These are phyloP conservation scores for Pachycephus smyrnensis DNA, from an alignment of 2,888 invertebrate genomes.

Conservation along the genomic window DNA sequence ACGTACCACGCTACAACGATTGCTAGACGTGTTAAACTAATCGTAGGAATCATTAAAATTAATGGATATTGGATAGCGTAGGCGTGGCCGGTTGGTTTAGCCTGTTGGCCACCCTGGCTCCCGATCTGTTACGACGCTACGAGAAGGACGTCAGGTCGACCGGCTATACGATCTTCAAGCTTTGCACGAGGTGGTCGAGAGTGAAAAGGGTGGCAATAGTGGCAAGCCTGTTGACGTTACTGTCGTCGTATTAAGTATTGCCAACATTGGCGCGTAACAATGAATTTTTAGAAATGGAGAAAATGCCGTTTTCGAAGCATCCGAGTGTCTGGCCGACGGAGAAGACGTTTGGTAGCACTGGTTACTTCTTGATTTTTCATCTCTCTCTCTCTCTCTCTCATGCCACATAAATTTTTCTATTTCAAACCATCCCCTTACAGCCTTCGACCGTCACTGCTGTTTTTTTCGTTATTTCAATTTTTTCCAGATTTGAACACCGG, in stretches of 20 bases:
- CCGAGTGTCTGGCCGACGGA: not conserved
- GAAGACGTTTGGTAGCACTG: not conserved
- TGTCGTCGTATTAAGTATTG: not conserved
- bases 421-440: not conserved
- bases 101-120: not conserved
- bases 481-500: not conserved
- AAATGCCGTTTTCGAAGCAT: not conserved
- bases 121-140: not conserved
- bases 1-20: not conserved
- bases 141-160: not conserved
- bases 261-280: not conserved
- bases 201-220: not conserved
- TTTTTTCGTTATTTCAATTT: not conserved
- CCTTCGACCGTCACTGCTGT: not conserved
- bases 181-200: not conserved
- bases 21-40: conserved; percentile 52
- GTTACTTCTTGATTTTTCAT: not conserved
- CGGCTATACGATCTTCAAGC: not conserved
- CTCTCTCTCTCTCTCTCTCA: not conserved
- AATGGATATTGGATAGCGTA: conserved; percentile 57
- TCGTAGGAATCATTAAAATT: conserved; percentile 57
- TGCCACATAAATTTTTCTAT: not conserved
- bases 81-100: conserved; percentile 29
- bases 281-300: not conserved
- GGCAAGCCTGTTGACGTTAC: not conserved